These are phyloP conservation scores for Mantis religiosa DNA, from an alignment of 2,888 invertebrate species.

Conservation along the genomic window DNA sequence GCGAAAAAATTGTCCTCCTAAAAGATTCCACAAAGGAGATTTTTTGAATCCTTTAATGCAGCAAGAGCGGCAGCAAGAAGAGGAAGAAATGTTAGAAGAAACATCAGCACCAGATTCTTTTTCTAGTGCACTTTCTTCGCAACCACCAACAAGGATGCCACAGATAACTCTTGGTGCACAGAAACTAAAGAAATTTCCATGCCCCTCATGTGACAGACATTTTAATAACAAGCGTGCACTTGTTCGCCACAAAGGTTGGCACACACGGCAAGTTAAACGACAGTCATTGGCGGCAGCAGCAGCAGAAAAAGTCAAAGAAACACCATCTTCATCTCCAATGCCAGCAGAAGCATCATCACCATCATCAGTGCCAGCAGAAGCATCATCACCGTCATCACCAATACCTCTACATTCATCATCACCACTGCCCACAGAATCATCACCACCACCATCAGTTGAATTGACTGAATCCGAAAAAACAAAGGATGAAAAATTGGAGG, in stretches of 20 bases:
- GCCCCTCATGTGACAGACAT: conserved; percentile 45
- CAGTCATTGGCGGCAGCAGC: not conserved
- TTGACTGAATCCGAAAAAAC: not conserved
- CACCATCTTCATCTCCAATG: not conserved
- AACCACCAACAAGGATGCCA: not conserved
- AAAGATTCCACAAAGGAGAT: not conserved
- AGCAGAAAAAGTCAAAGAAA: not conserved
- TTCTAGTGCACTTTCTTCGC: not conserved
- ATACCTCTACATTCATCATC: not conserved
- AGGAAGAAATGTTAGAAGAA: not conserved
- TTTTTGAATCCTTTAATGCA: not conserved
- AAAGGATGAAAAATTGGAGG: not conserved
- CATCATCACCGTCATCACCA: not conserved
- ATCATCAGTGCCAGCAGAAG: not conserved
- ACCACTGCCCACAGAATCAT: not conserved
- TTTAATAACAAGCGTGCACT: conserved; percentile 45
- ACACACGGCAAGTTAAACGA: conserved; percentile 25
- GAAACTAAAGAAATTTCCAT: conserved; percentile 36
- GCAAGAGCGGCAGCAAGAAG: not conserved
- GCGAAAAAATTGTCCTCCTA: not conserved
- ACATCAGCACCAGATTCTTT: not conserved
- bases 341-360: not conserved
- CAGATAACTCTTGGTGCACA: not conserved
- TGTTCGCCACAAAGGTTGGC: conserved; percentile 43
- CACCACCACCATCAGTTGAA: not conserved